Percentiles rank a stretch among this genome's conserved stretches.
Evolutionary conservation across 1,140 invertebrate species (phyloP).

Genomic region (Drosophila parvula): DNA sequence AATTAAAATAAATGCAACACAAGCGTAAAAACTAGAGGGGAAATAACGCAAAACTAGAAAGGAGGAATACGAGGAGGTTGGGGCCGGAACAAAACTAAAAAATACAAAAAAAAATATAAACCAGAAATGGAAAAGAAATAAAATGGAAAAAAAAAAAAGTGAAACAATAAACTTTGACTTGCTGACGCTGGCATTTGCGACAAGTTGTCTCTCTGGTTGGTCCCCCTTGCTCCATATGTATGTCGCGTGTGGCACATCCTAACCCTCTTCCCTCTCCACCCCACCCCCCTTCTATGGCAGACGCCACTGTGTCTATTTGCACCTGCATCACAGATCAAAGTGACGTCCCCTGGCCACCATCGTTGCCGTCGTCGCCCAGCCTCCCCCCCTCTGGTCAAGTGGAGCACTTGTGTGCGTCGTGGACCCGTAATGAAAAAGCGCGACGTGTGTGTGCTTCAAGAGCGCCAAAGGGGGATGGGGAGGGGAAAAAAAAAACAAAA

Average conservation of each 20-base stretch:
- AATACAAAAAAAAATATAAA: neutral
- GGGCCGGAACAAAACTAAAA: neutral
- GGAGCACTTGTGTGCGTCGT: conserved; percentile 63
- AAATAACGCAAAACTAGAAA: conserved; percentile 15
- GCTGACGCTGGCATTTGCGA: conserved; percentile 60
- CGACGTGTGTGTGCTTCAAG: conserved; percentile 49
- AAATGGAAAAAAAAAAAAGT: conserved; percentile 8
- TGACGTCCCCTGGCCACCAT: conserved; percentile 24
- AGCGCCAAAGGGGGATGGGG: neutral
- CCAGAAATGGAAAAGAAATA: conserved; percentile 28
- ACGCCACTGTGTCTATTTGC: conserved; percentile 46
- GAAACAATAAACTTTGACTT: conserved; percentile 68
- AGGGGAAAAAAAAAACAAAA: neutral
- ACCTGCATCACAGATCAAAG: conserved; percentile 72
- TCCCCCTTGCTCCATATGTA: neutral
- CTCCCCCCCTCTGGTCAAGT: conserved; percentile 61
- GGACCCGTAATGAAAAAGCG: conserved; percentile 68
- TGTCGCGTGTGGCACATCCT: conserved; percentile 3
- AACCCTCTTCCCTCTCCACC: conserved; percentile 3
- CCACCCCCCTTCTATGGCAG: neutral
- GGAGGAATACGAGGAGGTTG: neutral
- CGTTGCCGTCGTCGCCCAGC: neutral
- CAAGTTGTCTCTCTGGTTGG: conserved; percentile 15
- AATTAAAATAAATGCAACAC: conserved; percentile 56
- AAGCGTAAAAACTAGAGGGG: conserved; percentile 32